Evolutionary conservation across 2,888 invertebrate species (phyloP).

Genomic region (Synergus umbraculus): DNA sequence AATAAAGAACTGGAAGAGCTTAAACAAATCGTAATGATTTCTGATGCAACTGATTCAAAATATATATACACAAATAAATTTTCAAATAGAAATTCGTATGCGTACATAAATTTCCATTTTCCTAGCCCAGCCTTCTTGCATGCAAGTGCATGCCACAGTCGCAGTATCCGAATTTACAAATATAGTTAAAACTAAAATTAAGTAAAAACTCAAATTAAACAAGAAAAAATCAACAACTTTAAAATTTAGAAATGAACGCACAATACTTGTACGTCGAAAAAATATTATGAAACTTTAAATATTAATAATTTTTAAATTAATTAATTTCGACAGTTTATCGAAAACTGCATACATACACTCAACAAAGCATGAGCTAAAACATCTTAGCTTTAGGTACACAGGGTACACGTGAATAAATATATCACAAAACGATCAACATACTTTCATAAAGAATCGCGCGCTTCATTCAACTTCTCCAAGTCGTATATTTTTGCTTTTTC

Average conservation of each 20-base stretch:
- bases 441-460: neutral
- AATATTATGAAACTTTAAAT: too few species aligned
- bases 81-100: neutral
- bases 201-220: too few species aligned
- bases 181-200: too few species aligned
- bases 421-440: neutral
- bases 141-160: neutral
- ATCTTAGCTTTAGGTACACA: neutral
- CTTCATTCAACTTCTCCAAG: too few species aligned
- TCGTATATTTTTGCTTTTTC: too few species aligned
- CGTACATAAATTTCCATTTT: neutral
- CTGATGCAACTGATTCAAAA: neutral
- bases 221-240: too few species aligned
- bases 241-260: too few species aligned
- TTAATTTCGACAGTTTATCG: too few species aligned
- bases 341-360: too few species aligned
- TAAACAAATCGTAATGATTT: neutral
- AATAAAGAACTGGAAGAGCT: neutral
- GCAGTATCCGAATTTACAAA: too few species aligned
- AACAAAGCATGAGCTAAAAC: neutral
- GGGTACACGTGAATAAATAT: constrained; percentile 6
- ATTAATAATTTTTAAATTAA: too few species aligned
- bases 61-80: neutral
- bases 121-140: neutral
- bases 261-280: too few species aligned